Conservation (phyloP, 2,113 vertebrate species). For the Oryzias curvinotus region DNA sequence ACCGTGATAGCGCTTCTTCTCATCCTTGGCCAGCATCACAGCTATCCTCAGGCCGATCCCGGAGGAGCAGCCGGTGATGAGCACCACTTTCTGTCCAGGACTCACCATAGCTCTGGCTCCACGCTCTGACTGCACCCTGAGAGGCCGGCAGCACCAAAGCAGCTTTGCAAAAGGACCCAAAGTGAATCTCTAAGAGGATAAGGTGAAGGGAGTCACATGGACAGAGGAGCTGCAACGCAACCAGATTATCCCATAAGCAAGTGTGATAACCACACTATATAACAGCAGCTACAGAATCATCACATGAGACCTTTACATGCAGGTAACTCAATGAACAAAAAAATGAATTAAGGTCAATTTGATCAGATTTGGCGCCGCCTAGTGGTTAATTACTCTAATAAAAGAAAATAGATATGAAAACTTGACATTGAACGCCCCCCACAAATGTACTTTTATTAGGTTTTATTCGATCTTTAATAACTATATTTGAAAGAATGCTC, state of each 20-base stretch:
- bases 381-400: constrained; percentile 15
- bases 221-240: background rate
- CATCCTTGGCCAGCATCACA: constrained; percentile 74
- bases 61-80: constrained; percentile 80
- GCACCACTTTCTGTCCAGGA: constrained; percentile 77
- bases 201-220: constrained; percentile 57
- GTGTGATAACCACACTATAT: background rate
- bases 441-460: too few species aligned
- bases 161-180: background rate
- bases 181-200: constrained; percentile 64
- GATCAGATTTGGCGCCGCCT: constrained; percentile 24
- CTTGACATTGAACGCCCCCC: too few species aligned
- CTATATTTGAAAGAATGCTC: too few species aligned
- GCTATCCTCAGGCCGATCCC: constrained; percentile 79
- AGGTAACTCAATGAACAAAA: too few species aligned
- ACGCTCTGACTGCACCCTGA: background rate
- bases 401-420: background rate
- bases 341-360: too few species aligned
- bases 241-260: constrained; percentile 44
- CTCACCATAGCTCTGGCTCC: constrained; percentile 54
- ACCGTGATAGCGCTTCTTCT: constrained; percentile 80
- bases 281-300: background rate
- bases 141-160: background rate
- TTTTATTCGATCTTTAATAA: too few species aligned
- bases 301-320: too few species aligned